These are phyloP conservation scores for Trinorchestia longiramus DNA, from an alignment of 1,140 invertebrate genomes.

Conservation along the genomic window DNA sequence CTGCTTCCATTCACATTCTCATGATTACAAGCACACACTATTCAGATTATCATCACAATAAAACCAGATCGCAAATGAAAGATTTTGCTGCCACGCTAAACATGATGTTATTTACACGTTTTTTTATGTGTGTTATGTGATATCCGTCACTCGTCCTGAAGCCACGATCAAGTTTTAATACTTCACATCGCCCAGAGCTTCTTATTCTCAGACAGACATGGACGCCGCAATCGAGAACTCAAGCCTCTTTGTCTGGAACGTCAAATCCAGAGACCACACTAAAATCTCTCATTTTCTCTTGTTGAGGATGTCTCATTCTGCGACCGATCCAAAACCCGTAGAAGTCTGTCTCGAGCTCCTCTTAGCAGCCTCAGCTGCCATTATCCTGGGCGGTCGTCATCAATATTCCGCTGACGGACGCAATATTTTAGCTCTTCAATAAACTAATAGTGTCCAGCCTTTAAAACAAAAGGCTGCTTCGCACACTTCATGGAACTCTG, in stretches of 20 bases:
- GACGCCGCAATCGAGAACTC: background rate
- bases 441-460: slow-evolving; percentile 54
- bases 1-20: no score
- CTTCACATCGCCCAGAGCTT: background rate
- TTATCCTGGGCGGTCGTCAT: background rate
- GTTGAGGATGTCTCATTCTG: background rate
- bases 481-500: background rate
- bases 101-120: no score
- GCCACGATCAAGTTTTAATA: background rate
- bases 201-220: background rate
- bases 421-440: slow-evolving; percentile 45
- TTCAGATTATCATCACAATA: no score
- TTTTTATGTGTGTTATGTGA: no score
- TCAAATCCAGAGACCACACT: background rate
- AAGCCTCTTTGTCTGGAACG: background rate
- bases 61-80: no score
- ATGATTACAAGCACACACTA: no score
- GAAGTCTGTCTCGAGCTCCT: background rate
- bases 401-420: slow-evolving; percentile 35
- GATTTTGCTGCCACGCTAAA: no score
- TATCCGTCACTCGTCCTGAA: no score
- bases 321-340: background rate
- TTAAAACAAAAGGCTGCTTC: slow-evolving; percentile 16
- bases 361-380: slow-evolving; percentile 1
- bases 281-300: background rate